These are phyloP conservation scores for Rhinichthys osculus DNA, from an alignment of 2,797 vertebrate species.

Conservation along the genomic window DNA sequence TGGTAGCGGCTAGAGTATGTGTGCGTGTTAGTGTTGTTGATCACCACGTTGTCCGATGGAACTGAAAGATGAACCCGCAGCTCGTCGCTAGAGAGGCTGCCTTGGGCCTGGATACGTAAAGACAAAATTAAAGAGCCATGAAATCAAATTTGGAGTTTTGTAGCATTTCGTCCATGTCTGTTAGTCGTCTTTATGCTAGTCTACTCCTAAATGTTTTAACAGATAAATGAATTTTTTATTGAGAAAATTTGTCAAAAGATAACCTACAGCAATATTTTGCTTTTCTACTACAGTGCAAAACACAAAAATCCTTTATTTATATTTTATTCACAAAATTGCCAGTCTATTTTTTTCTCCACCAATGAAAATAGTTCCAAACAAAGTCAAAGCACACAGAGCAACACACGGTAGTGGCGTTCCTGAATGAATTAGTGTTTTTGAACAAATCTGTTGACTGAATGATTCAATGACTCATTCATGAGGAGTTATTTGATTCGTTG, in stretches of 20 bases:
- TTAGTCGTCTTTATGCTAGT: background rate
- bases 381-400: background rate
- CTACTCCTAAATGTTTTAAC: background rate
- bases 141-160: slow-evolving; percentile 3
- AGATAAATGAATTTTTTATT: background rate
- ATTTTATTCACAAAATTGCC: background rate
- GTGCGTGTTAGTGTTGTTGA: slow-evolving; percentile 94
- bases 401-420: background rate
- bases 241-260: background rate
- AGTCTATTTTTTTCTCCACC: background rate
- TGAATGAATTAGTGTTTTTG: background rate
- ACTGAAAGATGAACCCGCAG: slow-evolving; percentile 90
- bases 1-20: slow-evolving; percentile 88
- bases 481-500: background rate
- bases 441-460: background rate
- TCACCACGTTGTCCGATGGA: slow-evolving; percentile 90
- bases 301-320: background rate
- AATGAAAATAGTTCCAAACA: background rate
- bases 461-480: background rate
- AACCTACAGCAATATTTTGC: background rate
- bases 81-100: slow-evolving; percentile 87
- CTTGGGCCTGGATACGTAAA: slow-evolving; percentile 80
- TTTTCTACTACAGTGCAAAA: background rate
- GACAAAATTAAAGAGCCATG: slow-evolving; percentile 26
- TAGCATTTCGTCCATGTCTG: background rate